Evolutionary conservation across 2,888 invertebrate species (phyloP).

Genomic region (Cyclophora albipunctata): DNA sequence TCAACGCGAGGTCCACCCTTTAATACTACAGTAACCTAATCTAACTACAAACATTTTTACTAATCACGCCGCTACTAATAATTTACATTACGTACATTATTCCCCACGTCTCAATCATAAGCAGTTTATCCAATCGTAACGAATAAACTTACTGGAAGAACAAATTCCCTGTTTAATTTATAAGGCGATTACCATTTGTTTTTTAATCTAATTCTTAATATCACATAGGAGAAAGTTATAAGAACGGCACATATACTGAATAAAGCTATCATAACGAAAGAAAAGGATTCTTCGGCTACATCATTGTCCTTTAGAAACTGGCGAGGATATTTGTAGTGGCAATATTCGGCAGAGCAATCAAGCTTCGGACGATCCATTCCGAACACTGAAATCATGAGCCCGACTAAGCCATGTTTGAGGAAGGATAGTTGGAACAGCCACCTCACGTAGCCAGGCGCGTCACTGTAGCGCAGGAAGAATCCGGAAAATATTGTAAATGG

Average conservation of each 20-base stretch:
- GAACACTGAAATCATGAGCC: slow-evolving; percentile 86
- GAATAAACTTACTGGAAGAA: no score
- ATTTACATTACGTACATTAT: no score
- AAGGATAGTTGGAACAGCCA: slow-evolving; percentile 94
- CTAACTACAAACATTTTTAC: no score
- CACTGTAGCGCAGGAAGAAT: slow-evolving; percentile 89
- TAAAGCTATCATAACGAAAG: slow-evolving; percentile 79
- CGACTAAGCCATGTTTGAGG: slow-evolving; percentile 91
- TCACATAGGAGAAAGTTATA: slow-evolving; percentile 78
- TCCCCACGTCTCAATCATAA: no score
- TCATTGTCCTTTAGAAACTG: slow-evolving; percentile 85
- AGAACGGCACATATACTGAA: slow-evolving; percentile 77
- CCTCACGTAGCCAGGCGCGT: slow-evolving; percentile 84
- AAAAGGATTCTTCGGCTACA: slow-evolving; percentile 80
- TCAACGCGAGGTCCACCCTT: no score
- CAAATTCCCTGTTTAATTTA: no score
- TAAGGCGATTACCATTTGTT: slow-evolving; percentile 50
- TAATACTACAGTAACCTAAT: no score
- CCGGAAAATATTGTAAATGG: slow-evolving; percentile 95
- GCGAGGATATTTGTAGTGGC: slow-evolving; percentile 81
- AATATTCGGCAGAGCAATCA: slow-evolving; percentile 83
- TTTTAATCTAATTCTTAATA: slow-evolving; percentile 79
- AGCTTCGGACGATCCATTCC: slow-evolving; percentile 86
- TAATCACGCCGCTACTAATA: no score
- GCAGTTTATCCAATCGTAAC: no score